phyloP scores from a whole-genome alignment of 2,888 invertebrate species.

The Lissocephala sabroskyi region DNA sequence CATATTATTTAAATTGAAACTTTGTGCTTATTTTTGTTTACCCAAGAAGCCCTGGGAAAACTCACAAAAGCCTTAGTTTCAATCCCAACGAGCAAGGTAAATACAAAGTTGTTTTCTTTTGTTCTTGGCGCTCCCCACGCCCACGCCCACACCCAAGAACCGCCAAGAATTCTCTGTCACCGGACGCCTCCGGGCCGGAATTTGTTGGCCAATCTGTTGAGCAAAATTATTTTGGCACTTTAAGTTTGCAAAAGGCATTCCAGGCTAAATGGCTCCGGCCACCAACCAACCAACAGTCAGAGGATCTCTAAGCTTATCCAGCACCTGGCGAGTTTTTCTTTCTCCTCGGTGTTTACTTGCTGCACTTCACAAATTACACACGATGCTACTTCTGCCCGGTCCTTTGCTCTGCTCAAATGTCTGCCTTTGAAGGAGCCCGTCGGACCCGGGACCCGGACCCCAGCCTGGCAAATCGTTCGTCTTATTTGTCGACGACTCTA shows the following conservation, averaged over 20 bases:
- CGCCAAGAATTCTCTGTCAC: slow-evolving; percentile 28
- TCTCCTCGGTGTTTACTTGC: slow-evolving; percentile 44
- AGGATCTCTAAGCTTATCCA: neutral
- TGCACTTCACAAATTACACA: slow-evolving; percentile 62
- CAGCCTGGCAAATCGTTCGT: slow-evolving; percentile 54
- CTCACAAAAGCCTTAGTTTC: neutral
- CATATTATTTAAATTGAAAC: slow-evolving; percentile 34
- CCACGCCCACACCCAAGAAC: too few relatives aligned
- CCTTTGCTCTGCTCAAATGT: neutral
- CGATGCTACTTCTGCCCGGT: slow-evolving; percentile 13
- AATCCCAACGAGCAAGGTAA: too few relatives aligned
- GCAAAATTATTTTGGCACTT: slow-evolving; percentile 22
- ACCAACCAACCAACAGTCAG: too few relatives aligned
- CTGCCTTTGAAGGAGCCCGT: neutral
- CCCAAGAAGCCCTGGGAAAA: slow-evolving; percentile 39
- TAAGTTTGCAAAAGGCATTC: too few relatives aligned
- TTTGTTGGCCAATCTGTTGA: slow-evolving; percentile 50
- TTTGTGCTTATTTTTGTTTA: slow-evolving; percentile 23
- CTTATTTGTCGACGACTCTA: slow-evolving; percentile 60
- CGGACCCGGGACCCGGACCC: neutral
- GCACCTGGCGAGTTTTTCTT: neutral
- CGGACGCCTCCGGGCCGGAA: too few relatives aligned
- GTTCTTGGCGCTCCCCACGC: too few relatives aligned
- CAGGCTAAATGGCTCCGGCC: slow-evolving; percentile 2
- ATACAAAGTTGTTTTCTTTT: too few relatives aligned